Percentiles rank a stretch among this genome's conserved stretches.
Evolutionary conservation across 2,888 invertebrate genomes (phyloP).

Genomic region (Chaitophorus viminalis): DNA sequence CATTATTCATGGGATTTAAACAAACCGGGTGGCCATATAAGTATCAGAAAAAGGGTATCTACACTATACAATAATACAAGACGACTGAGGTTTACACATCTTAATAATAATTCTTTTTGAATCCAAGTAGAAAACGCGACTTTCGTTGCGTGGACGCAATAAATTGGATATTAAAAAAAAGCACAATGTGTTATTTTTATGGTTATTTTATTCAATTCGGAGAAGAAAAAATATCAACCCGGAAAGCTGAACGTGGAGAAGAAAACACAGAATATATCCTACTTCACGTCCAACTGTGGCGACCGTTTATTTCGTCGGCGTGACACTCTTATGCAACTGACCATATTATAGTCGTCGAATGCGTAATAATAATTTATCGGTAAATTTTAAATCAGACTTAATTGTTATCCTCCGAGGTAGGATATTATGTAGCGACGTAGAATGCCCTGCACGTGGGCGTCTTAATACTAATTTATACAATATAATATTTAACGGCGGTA

Average conservation of each 20-base stretch:
- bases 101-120: constrained; percentile 30
- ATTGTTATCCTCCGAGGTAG: background rate
- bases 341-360: background rate
- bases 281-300: background rate
- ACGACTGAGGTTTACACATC: background rate
- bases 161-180: background rate
- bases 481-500: background rate
- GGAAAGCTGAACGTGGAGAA: background rate
- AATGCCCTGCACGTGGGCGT: background rate
- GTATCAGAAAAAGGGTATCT: background rate
- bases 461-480: constrained; percentile 23
- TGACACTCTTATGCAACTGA: background rate
- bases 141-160: background rate
- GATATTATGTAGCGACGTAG: background rate
- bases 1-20: constrained; percentile 54
- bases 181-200: constrained; percentile 19
- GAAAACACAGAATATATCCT: background rate
- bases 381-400: background rate
- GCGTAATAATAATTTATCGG: background rate
- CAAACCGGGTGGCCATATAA: constrained; percentile 18
- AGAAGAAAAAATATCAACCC: background rate
- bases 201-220: constrained; percentile 25
- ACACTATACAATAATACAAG: background rate
- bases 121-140: background rate
- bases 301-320: background rate